Conservation (phyloP, 2,113 vertebrate genomes). For the Trogon melanurus region DNA sequence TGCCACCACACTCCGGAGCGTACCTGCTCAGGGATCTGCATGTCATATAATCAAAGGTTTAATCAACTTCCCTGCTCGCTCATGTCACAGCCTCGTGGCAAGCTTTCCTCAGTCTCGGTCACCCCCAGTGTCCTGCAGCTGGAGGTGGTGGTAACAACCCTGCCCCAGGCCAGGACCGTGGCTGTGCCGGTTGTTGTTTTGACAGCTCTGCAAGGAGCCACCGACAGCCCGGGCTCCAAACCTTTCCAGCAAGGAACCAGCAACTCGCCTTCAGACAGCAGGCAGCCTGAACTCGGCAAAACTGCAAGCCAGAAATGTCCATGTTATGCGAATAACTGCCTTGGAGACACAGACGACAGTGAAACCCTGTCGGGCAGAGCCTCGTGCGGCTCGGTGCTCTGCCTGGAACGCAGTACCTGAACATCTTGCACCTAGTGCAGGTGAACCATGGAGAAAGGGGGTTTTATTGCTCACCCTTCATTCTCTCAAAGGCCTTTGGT, state of each 20-base stretch:
- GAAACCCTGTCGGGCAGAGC: background rate
- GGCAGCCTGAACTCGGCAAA: background rate
- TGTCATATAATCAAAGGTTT: background rate
- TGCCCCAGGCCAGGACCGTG: background rate
- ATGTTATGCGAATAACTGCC: background rate
- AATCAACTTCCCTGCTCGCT: accelerated
- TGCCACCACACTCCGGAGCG: accelerated
- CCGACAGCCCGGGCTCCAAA: background rate
- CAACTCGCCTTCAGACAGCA: background rate
- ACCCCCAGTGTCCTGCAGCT: background rate
- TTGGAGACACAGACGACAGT: background rate
- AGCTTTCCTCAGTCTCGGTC: background rate
- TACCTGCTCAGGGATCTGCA: accelerated
- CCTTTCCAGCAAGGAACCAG: background rate
- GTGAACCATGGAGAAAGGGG: background rate
- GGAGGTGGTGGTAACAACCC: accelerated
- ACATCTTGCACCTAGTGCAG: background rate
- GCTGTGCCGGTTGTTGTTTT: no score
- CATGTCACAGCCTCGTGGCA: background rate
- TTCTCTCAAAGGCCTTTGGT: background rate
- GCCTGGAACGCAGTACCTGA: background rate
- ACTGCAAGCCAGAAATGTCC: background rate
- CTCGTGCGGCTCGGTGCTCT: accelerated
- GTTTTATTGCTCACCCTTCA: background rate
- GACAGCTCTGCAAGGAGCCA: background rate